phyloP scores from a whole-genome alignment of 2,797 vertebrate genomes.

The Amazonetta brasiliensis region DNA sequence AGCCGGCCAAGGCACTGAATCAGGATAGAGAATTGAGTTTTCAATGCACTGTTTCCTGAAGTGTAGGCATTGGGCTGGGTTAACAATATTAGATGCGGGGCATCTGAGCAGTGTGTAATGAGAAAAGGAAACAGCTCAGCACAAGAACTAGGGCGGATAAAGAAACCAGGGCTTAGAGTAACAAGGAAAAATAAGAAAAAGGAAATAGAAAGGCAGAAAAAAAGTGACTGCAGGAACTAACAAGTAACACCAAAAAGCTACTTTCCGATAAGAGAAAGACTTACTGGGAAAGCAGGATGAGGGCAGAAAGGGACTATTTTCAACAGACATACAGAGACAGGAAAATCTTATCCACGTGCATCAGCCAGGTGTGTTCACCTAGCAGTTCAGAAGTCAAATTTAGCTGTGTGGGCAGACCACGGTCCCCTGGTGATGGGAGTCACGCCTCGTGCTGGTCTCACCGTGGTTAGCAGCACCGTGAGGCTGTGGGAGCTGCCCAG shows the following conservation, averaged over 20 bases:
- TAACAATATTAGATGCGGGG: not conserved
- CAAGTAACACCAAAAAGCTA: conserved; percentile 13
- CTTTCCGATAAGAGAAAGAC: conserved; percentile 25
- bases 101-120: conserved; percentile 30
- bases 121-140: conserved; percentile 64
- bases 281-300: conserved; percentile 49
- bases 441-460: not conserved
- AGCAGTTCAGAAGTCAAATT: not conserved
- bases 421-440: not conserved
- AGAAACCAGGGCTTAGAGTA: not conserved
- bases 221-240: not conserved
- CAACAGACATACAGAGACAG: not conserved
- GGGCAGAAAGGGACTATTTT: not conserved
- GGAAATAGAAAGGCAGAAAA: conserved; percentile 33
- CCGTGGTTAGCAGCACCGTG: not conserved
- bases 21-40: not conserved
- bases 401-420: not conserved
- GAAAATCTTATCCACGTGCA: not conserved
- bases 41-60: not conserved
- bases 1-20: not conserved
- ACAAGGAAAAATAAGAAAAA: conserved; percentile 17
- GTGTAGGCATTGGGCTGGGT: not conserved
- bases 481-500: not conserved
- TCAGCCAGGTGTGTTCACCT: not conserved
- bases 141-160: conserved; percentile 31